Conservation (phyloP, 2,888 invertebrate genomes). For the Rotaria socialis region DNA sequence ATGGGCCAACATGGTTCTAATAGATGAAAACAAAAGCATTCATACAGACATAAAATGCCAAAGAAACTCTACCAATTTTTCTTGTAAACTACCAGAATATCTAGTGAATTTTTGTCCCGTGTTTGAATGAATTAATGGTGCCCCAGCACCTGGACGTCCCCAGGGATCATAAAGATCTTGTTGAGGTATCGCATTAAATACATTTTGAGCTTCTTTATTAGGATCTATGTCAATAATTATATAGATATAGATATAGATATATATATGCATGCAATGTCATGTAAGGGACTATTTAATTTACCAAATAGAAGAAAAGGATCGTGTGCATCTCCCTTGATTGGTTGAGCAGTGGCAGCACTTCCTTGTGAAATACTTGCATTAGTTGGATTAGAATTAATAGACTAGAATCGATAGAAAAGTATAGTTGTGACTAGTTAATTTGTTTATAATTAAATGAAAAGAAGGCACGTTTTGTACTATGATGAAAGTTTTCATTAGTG, state of each 20-base stretch:
- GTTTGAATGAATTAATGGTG: slow-evolving; percentile 8
- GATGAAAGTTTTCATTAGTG: no score
- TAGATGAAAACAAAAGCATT: neutral
- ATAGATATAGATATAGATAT: no score
- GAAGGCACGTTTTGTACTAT: no score
- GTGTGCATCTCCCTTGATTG: neutral
- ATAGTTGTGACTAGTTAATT: no score
- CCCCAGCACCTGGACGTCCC: slow-evolving; percentile 29
- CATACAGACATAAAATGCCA: neutral
- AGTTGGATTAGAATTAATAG: neutral
- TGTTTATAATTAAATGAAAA: no score
- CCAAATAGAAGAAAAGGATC: slow-evolving; percentile 17
- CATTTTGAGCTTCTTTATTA: slow-evolving; percentile 8
- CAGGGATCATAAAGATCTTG: slow-evolving; percentile 26
- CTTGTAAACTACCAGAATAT: slow-evolving; percentile 19
- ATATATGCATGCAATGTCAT: no score
- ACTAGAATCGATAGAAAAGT: neutral
- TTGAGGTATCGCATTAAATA: neutral
- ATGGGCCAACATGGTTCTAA: neutral
- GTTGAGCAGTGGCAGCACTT: neutral
- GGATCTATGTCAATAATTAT: neutral
- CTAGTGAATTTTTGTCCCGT: slow-evolving; percentile 12
- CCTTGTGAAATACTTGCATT: neutral
- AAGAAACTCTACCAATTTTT: neutral
- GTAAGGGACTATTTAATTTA: neutral